Base-by-base conservation (phyloP, 2,888 invertebrate genomes). In the Andrena bicolor region DNA sequence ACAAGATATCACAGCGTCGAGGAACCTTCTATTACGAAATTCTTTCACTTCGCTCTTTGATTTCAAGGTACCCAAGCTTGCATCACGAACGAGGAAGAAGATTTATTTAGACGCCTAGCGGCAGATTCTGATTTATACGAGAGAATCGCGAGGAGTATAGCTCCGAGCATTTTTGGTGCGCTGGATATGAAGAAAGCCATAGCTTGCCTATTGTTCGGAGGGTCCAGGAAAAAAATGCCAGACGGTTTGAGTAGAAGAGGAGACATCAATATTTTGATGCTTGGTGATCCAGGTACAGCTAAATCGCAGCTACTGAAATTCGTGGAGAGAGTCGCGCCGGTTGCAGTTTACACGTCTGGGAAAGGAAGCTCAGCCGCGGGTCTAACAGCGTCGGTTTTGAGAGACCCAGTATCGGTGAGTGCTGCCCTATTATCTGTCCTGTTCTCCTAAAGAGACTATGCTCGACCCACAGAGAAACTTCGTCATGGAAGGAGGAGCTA, bases 201-300 rank as follows among this genome's bases (percentile, higher is more conserved):
- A 76, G 97, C 99, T 13, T 98, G 98, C 90, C 95, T 99, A 82
- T 94, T 99, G 53, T 99, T 99, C 95, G 99, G 99, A 88, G 99
- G 97, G 16, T 96, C 98, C 0, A 95, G 98, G 32, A 98, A 98
- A 93, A 95, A 96, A 10, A 94, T 99, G 88, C 99, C 99, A 0
- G 99, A 99, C 94, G 99, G 99, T 0, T 94, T 99, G 77, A 98
- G 97, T 0, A 96, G 99, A 13, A 96, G 99, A 92, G 99, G 99
- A 2, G 99, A 99, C 93, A 99, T 99, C 86, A 99, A 99, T 93
- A 95, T 99, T 28, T 94, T 99, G 16, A 95, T 99, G 80, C 95
- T 99, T 35, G 99, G 99, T 58, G 99, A 99, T 95, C 99, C 99
- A 0, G 99, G 99, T 91, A 99, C 99, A 0, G 99, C 99, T n/a